These are phyloP conservation scores for Idris sp. DNA, from an alignment of 1,140 invertebrate genomes.

Conservation along the genomic window DNA sequence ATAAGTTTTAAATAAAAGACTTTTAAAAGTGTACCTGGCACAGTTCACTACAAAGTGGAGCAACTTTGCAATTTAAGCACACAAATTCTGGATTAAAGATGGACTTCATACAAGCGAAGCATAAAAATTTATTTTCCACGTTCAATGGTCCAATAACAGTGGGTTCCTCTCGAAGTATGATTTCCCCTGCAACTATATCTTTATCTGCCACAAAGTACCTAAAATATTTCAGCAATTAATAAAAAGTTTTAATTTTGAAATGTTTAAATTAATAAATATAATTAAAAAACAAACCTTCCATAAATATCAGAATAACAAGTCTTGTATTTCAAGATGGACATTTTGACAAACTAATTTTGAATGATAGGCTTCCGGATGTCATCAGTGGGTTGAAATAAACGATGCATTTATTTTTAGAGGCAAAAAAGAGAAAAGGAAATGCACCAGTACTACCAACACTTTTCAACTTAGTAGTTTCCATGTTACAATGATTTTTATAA, in stretches of 20 bases:
- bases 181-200: constrained; percentile 81
- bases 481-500: no score
- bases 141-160: constrained; percentile 80
- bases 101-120: constrained; percentile 80
- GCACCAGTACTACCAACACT: constrained; percentile 37
- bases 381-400: constrained; percentile 17
- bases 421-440: constrained; percentile 18
- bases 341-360: constrained; percentile 11
- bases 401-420: constrained; percentile 43
- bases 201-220: constrained; percentile 81
- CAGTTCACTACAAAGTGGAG: constrained; percentile 77
- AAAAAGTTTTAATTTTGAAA: not conserved
- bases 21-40: constrained; percentile 71
- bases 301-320: constrained; percentile 28
- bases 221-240: constrained; percentile 16
- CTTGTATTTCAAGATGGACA: constrained; percentile 52
- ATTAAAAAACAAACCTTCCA: constrained; percentile 43
- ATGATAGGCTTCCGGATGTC: constrained; percentile 3
- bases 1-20: no score
- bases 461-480: not conserved
- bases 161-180: constrained; percentile 81
- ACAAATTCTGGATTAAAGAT: constrained; percentile 68
- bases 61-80: constrained; percentile 80
- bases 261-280: not conserved
- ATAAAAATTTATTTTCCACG: constrained; percentile 78